Conservation (phyloP, 2,797 vertebrate genomes). For the Anguilla obscura region DNA sequence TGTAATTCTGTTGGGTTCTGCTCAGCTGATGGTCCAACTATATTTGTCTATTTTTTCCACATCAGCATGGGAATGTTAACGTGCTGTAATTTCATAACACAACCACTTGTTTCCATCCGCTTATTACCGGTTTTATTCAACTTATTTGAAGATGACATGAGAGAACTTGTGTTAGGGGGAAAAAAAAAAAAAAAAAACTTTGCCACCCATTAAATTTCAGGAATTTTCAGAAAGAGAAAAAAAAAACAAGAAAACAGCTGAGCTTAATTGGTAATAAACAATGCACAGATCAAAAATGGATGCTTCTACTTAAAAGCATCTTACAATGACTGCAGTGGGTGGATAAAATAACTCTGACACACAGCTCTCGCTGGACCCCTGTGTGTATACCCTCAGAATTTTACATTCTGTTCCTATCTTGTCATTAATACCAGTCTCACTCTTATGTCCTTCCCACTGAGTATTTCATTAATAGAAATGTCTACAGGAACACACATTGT, state of each 20-base stretch:
- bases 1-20: neutral
- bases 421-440: neutral
- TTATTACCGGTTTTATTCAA: slow-evolving; percentile 13
- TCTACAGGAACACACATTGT: neutral
- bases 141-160: slow-evolving; percentile 4
- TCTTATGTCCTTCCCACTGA: neutral
- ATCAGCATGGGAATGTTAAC: neutral
- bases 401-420: neutral
- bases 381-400: neutral
- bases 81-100: neutral
- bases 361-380: neutral
- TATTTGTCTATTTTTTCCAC: neutral
- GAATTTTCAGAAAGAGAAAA: neutral
- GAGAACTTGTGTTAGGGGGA: neutral
- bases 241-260: neutral
- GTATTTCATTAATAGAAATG: neutral
- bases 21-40: neutral
- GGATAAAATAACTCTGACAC: neutral
- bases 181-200: neutral
- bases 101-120: neutral
- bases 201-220: neutral
- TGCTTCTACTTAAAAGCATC: slow-evolving; percentile 1
- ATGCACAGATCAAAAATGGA: neutral
- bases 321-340: neutral
- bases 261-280: neutral